Evolutionary conservation across 2,888 invertebrate species (phyloP), one percentile per base, ranked within the genome.

Genomic region (Sepioteuthis lessoniana): DNA sequence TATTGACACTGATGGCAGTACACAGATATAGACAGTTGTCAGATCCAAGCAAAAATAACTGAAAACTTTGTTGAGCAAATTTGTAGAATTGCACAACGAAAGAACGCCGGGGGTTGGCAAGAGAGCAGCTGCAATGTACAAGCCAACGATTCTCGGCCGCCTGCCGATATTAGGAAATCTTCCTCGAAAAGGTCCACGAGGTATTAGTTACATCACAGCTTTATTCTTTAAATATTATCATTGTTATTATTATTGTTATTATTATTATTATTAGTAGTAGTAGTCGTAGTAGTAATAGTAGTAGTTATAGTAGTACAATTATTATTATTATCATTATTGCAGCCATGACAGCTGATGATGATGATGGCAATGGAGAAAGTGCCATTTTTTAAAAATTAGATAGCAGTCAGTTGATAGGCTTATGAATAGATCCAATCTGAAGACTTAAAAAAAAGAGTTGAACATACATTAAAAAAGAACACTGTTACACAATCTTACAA

Each of bases 41-140:
- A 76, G 76, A 76, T 76, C 76, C 76, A 76, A 76, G 76, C 76
- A 76, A 76, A 76, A 76, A 76, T 76, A 76, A 76, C 76, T 76
- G 76, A 76, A 76, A 76, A 76, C 76, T 76, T n/a, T n/a, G 76
- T 76, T 76, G 76, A 76, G 76, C 76, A 76, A 76, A 76, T 76
- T 76, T 76, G 76, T 76, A 76, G n/a, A 35, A 76, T 76, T 76
- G 76, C 76, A 76, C 76, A 76, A 76, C 76, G 76, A 76, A 76
- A 76, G 76, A 76, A 76, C 76, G n/a, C 76, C 76, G n/a, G n/a
- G 76, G 76, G 76, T 76, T 55, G 76, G 76, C 76, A 76, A 76
- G 76, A 76, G 76, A 76, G 76, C 76, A 76, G 35, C 76, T 76
- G 76, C 76, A 76, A 76, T 76, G n/a, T 76, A 76, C n/a, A 76